Percentiles rank a stretch among this genome's conserved stretches.
Conservation (phyloP, 2,113 vertebrate species). For the Aptenodytes patagonicus region DNA sequence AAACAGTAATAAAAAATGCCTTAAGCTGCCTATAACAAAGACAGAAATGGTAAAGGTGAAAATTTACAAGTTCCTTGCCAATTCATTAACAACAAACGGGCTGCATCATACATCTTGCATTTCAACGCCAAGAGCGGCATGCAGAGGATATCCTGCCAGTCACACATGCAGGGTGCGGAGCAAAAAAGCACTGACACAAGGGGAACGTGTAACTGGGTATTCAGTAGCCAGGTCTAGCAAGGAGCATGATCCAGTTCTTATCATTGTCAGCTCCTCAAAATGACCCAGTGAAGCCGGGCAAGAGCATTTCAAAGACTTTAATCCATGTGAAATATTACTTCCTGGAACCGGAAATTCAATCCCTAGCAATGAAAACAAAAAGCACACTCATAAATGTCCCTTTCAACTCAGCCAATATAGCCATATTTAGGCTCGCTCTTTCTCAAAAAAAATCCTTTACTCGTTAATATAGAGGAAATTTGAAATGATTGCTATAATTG, state of each 20-base stretch:
- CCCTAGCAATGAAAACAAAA: slow-evolving; percentile 43
- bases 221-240: neutral
- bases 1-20: neutral
- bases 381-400: slow-evolving; percentile 9
- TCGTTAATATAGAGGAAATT: slow-evolving; percentile 53
- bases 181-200: neutral
- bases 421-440: neutral
- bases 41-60: neutral
- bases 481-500: slow-evolving; percentile 63
- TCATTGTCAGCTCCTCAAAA: slow-evolving; percentile 16
- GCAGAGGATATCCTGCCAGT: neutral
- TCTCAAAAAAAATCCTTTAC: slow-evolving; percentile 12
- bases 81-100: neutral
- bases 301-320: slow-evolving; percentile 53
- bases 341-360: slow-evolving; percentile 60
- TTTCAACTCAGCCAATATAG: slow-evolving; percentile 8
- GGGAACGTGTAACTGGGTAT: neutral
- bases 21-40: neutral
- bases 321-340: slow-evolving; percentile 55
- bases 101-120: neutral
- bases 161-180: rapidly evolving
- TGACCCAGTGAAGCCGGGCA: neutral
- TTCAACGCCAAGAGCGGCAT: neutral
- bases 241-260: neutral
- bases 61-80: neutral